Base-by-base conservation (phyloP, 2,888 invertebrate genomes). In the Matsumyia berberina region DNA sequence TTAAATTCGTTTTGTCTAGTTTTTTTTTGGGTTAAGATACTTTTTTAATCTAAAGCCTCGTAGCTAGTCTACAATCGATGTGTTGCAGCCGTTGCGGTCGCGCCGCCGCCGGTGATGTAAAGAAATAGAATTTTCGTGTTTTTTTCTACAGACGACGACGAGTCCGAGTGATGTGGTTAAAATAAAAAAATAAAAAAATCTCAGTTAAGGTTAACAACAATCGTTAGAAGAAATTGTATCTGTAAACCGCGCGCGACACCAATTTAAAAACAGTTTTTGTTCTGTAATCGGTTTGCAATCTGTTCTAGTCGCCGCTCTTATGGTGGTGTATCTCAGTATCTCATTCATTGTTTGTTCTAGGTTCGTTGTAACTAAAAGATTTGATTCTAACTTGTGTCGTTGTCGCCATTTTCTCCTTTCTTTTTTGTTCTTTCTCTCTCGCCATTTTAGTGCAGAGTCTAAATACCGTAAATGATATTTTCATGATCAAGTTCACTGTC, bases 161-260 rank as follows among this genome's bases (percentile, higher is more conserved):
- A 19, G 19, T 51, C 42, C 35, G 9, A 60, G 51, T 77, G 77
- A 60, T 69, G 62, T 67, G 67, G 46, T 67, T 24, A 67, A 55
- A 70, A 57, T 29, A 57, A 67, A 24, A 24, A 24, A 24, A n/a
- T n/a, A n/a, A n/a, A 3, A 24, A 24, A 24, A 24, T 24, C 49
- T 80, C 51, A 69, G 33, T 60, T 53, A 82, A 82, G 82, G 78
- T 72, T 58, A 78, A 82, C 66, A 82, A 72, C 78, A 60, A 78
- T 82, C 53, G 46, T 80, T 60, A 31, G 8, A 33, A 17, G 60
- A 82, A 76, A 70, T 66, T 77, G 35, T 64, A 72, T 46, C 82
- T 72, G 15, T 39, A 78, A 77, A 72, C 70, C 58, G 44, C 57
- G 51, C 62, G 35, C 37, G 51, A 60, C 67, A 67, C 31, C 58